Evolutionary conservation across 2,888 invertebrate genomes (phyloP), one percentile per base, ranked within the genome.

Genomic region (Mongoloraphidia duomilia): DNA sequence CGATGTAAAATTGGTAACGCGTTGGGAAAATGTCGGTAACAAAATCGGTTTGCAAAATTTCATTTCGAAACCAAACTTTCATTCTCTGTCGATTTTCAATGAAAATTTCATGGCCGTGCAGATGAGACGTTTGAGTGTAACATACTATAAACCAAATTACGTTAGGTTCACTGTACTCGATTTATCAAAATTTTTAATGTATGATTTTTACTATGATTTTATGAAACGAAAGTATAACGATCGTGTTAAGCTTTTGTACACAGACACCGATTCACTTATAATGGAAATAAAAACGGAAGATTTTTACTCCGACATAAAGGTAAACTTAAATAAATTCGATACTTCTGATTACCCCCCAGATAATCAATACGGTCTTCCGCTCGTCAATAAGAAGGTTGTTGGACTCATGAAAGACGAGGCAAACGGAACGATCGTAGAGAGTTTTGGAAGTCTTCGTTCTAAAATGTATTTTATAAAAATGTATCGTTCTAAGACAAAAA

Each of bases 151-250:
- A 49, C 55, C 54, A 8, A 52, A 55, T 9, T 55, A 53, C 50
- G 41, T 50, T 6, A 52, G 55, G 2, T 51, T 54, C 33, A 39
- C 44, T 17, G 47, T 57, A 14, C 42, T 51, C 5, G 56, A 57
- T 9, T 44, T 55, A 11, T 49, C 49, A 9, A 56, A 55, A 47
- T 49, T 34, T 8, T 35, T 40, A 44, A 46, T 54, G 37, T 56
- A 55, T 38, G 44, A 51, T 41, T 66, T 65, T 51, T 58, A 62
- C 52, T 66, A 65, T 49, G 57, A 60, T 50, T 61, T 56, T 41
- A 55, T 65, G 42, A 62, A 58, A 50, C 35, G 34, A 37, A 58
- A 56, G 50, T 63, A 61, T 54, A 54, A 52, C 11, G 47, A 56
- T 35, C 56, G 57, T 11, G 53, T 53, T 11, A 50, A 43, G 38